Base-by-base conservation (phyloP, 2,113 vertebrate species). In the Brachirus orientalis region DNA sequence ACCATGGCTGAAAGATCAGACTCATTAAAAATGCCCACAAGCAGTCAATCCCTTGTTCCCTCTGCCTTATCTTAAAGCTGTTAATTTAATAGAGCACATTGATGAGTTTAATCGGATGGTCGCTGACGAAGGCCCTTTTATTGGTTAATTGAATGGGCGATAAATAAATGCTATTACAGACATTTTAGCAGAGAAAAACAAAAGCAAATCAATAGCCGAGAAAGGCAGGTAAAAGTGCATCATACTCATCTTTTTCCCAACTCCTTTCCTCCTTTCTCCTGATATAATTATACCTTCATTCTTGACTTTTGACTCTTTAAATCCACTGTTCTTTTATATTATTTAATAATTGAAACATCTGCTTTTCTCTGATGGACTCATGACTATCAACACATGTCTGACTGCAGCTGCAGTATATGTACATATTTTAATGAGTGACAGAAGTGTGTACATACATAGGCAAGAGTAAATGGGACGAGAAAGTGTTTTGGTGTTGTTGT, bases 41-140 rank as follows among this genome's bases (percentile, higher is more conserved):
- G 73, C 68, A 14, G 57, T 69, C 9, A 11, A 10, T 55, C 56
- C 43, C 48, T 35, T 11, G 17, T 37, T 66, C 57, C 36, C 43
- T 53, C 33, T 47, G 60, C 53, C 58, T 60, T 56, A 79, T 77
- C 69, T 76, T 36, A 77, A 72, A 61, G 69, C 62, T 46, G 68
- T 57, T 82, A 67, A 90, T 88, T 77, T 80, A 86, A 85, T 87
- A 84, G 61, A 85, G 56, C 53, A 81, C 86, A 89, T 63, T 86
- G 87, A 89, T 86, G 79, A 77, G 55, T 84, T 91, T 90, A 90
- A 92, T 92, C 79, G 83, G 62, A 59, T 63, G 56, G 22, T 70
- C 62, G 74, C 69, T 77, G 87, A 86, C 54, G 58, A 75, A 80
- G 70, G 62, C 37, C 50, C 73, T 89, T 52, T 82, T 75, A 83